These are phyloP conservation scores for Cheilosia pagana DNA, from an alignment of 2,888 invertebrate species.

Conservation along the genomic window DNA sequence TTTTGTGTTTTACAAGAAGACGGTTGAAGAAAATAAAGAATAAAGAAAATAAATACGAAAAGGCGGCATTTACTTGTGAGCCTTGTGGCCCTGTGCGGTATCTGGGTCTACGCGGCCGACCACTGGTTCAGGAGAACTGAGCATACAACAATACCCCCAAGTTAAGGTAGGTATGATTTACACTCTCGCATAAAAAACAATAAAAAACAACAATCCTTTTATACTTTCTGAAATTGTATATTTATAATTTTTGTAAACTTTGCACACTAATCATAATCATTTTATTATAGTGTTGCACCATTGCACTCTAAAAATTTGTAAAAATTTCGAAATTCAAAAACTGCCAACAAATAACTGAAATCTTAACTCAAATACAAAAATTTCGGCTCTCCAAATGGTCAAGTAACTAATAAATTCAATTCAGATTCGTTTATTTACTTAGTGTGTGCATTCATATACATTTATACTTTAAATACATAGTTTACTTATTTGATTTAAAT, in stretches of 20 bases:
- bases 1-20: too few relatives aligned
- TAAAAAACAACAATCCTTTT: not conserved
- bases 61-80: too few relatives aligned
- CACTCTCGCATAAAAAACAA: too few relatives aligned
- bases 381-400: constrained; percentile 75
- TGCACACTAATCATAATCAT: constrained; percentile 55
- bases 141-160: too few relatives aligned
- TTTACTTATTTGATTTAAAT: constrained; percentile 65
- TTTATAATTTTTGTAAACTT: constrained; percentile 70
- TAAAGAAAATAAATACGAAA: too few relatives aligned
- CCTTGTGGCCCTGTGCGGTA: too few relatives aligned
- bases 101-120: too few relatives aligned
- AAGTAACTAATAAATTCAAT: constrained; percentile 36
- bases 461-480: constrained; percentile 59
- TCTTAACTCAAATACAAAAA: constrained; percentile 34
- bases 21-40: too few relatives aligned
- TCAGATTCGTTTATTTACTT: constrained; percentile 25
- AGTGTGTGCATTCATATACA: constrained; percentile 71
- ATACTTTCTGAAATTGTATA: constrained; percentile 60
- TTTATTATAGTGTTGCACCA: constrained; percentile 62
- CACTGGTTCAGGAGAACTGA: too few relatives aligned
- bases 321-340: constrained; percentile 59
- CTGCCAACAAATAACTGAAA: constrained; percentile 13
- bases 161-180: too few relatives aligned
- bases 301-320: constrained; percentile 50